phyloP scores from a whole-genome alignment of 2,113 vertebrate species.

The rabbit (Oryctolagus cuniculus) region mOryCun1.1 NC_091441.1:50342001-50342500 shows the following conservation, averaged over 20 bases:
- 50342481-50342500: no score
- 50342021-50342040: not conserved
- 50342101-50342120: not conserved
- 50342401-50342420: constrained; percentile 20
- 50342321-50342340: not conserved
- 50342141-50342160: not conserved
- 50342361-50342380: not conserved
- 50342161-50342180: not conserved
- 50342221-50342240: not conserved
- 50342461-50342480: no score
- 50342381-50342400: not conserved
- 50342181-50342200: not conserved
- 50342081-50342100: not conserved
- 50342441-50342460: no score
- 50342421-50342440: no score
- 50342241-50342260: not conserved
- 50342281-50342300: not conserved
- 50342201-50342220: not conserved
- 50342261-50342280: not conserved
- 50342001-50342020: not conserved
- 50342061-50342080: constrained; percentile 54
- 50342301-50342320: not conserved
- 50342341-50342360: not conserved
- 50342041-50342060: constrained; percentile 43
- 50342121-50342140: not conserved